Base-by-base conservation (phyloP, 2,797 vertebrate species). In the Sebastes glaucus region DNA sequence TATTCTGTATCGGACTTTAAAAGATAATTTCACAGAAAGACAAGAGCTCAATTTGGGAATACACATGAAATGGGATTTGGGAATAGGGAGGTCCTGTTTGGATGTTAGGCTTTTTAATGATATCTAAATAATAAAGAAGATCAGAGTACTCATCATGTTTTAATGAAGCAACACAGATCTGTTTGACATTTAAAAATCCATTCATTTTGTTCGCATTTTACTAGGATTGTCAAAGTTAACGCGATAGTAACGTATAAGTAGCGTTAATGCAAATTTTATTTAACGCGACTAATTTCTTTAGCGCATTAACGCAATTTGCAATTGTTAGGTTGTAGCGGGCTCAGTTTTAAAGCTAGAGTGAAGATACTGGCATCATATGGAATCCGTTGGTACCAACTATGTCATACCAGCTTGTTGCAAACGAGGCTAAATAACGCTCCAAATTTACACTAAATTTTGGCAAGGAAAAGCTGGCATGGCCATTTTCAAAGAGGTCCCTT, bases 121-220 rank as follows among this genome's bases (percentile, higher is more conserved):
- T n/a, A 60, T 38, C 46, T 56, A 25, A 75, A 78, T 69, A 69
- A 72, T 71, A 64, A 52, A 71, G 7, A 77, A 22, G 14, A 56
- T 77, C 69, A 77, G 32, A 61, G 53, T 6, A 2, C 25, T 52
- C 11, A 32, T 71, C 46, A 11, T 11, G 65, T 84, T 6, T 61
- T 22, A 71, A 82, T 71, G 60, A 77, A 78, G 6, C 1, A 0
- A 10, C 53, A 55, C 38, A 66, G 46, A 77, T 70, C 49, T 46
- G 9, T 77, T 66, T 25, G 73, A 78, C 61, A 38, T 56, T 68
- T 59, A 77, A 46, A 81, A 84, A 64, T 16, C 46, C 23, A 33
- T 80, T 78, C 71, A 74, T 78, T 82, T 61, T 28, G 42, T 57
- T 69, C 9, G 9, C 22, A 28, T 23, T 16, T 49, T 46, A 38